Conservation (phyloP, 1,140 invertebrate genomes). For the Macrocentrus cingulum region DNA sequence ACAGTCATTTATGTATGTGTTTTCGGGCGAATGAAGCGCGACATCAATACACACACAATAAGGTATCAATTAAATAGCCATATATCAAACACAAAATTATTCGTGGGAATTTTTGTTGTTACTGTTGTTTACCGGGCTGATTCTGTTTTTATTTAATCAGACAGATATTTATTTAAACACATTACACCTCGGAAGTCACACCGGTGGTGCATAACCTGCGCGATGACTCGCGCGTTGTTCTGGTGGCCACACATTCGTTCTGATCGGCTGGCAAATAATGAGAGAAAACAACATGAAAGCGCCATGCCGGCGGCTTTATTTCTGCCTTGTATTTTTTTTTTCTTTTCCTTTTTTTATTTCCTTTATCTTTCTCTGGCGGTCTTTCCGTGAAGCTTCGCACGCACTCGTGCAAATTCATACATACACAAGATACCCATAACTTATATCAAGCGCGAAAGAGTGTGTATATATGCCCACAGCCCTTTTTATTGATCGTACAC, state of each 20-base stretch:
- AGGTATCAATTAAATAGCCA: too few relatives aligned
- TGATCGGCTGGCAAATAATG: neutral
- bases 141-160: too few relatives aligned
- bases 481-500: constrained; percentile 15
- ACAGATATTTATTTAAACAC: too few relatives aligned
- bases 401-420: constrained; percentile 6
- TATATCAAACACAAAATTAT: too few relatives aligned
- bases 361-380: neutral
- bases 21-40: too few relatives aligned
- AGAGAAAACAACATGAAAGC: constrained; percentile 12
- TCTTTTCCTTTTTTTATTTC: neutral
- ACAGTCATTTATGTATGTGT: too few relatives aligned
- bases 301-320: neutral
- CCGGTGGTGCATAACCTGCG: too few relatives aligned
- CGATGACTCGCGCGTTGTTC: too few relatives aligned
- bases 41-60: too few relatives aligned
- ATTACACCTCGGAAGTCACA: too few relatives aligned
- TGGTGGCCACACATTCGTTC: neutral
- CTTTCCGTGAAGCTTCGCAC: neutral
- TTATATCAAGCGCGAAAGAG: constrained; percentile 13
- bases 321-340: neutral
- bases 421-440: constrained; percentile 2
- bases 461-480: constrained; percentile 1
- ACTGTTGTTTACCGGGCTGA: too few relatives aligned
- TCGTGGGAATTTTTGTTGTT: too few relatives aligned